phyloP scores from a whole-genome alignment of 2,888 invertebrate genomes.

The Drosophila hawaiiensis region DNA sequence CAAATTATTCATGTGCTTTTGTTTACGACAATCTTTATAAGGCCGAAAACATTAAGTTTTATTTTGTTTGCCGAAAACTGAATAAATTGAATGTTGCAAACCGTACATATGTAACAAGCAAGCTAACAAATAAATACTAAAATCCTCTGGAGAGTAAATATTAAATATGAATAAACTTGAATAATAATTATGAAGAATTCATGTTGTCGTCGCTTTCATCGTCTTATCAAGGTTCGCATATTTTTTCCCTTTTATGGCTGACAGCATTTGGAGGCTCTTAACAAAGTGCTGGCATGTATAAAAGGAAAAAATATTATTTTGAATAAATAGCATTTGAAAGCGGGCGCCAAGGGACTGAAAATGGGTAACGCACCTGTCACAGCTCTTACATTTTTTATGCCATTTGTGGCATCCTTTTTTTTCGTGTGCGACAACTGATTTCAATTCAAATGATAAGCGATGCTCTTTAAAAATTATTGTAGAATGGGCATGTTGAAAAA shows the following conservation, averaged over 20 bases:
- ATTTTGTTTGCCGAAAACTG: conserved; percentile 9
- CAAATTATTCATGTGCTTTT: conserved; percentile 60
- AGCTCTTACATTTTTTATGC: conserved; percentile 20
- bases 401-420: neutral
- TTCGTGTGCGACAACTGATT: conserved; percentile 4
- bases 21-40: conserved; percentile 31
- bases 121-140: conserved; percentile 23
- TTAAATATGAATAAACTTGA: conserved; percentile 47
- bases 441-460: conserved; percentile 42
- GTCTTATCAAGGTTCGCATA: conserved; percentile 36
- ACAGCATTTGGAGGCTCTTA: conserved; percentile 29
- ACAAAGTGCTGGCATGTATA: conserved; percentile 30
- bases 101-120: conserved; percentile 27
- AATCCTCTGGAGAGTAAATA: conserved; percentile 24
- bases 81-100: conserved; percentile 25
- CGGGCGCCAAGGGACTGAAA: neutral
- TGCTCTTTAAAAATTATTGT: conserved; percentile 34
- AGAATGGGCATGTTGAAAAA: conserved; percentile 10
- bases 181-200: conserved; percentile 52
- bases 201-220: conserved; percentile 28
- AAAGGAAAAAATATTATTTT: conserved; percentile 7
- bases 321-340: conserved; percentile 29
- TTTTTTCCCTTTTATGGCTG: conserved; percentile 34
- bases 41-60: conserved; percentile 26
- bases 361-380: conserved; percentile 10